Conservation (phyloP, 2,113 vertebrate species). For the Varanus komodoensis region DNA sequence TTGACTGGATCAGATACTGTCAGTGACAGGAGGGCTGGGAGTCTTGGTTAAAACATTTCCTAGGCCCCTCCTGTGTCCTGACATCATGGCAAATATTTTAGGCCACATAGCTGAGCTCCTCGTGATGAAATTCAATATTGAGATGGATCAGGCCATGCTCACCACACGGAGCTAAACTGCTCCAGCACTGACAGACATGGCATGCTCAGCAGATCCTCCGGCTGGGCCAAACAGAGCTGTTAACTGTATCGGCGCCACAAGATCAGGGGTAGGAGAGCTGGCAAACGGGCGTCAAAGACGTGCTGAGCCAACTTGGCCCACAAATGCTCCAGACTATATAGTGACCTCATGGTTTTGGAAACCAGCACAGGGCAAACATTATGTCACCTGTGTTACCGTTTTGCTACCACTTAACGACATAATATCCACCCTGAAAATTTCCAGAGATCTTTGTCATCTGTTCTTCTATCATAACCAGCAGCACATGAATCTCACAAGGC, state of each 20-base stretch:
- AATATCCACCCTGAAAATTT: background rate
- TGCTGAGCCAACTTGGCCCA: slow-evolving; percentile 20
- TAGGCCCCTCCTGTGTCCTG: slow-evolving; percentile 58
- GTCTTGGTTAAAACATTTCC: slow-evolving; percentile 60
- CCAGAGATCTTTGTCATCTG: background rate
- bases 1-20: slow-evolving; percentile 66
- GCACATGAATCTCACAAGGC: background rate
- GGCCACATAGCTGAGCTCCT: slow-evolving; percentile 69
- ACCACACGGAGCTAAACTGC: slow-evolving; percentile 56
- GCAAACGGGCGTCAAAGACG: background rate
- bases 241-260: slow-evolving; percentile 2
- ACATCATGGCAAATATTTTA: slow-evolving; percentile 71
- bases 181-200: slow-evolving; percentile 38
- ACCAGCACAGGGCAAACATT: slow-evolving; percentile 4
- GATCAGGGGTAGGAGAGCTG: background rate
- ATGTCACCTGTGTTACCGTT: background rate
- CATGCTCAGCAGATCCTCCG: slow-evolving; percentile 51
- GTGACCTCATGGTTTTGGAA: slow-evolving; percentile 19
- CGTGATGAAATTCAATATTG: slow-evolving; percentile 66
- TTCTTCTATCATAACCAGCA: background rate
- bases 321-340: background rate
- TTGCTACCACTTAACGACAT: slow-evolving; percentile 4
- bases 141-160: slow-evolving; percentile 55
- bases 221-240: slow-evolving; percentile 22
- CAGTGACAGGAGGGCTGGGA: slow-evolving; percentile 54